Conservation (phyloP, 2,113 vertebrate genomes). For the Empidonax traillii region DNA sequence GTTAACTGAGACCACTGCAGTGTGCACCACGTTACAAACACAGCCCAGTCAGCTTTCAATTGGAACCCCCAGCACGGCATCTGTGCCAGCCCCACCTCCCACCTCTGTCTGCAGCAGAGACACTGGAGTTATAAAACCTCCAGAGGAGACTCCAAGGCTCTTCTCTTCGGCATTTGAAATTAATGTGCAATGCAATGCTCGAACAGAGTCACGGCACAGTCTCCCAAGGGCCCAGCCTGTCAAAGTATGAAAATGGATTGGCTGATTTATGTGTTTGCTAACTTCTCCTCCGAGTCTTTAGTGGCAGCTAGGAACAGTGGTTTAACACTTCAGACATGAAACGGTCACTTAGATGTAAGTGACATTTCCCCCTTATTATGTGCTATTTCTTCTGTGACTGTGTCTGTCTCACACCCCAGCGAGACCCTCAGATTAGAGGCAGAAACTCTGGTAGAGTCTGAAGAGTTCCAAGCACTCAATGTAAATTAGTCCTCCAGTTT, state of each 20-base stretch:
- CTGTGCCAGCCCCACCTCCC: background rate
- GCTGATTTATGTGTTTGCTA: slow-evolving; percentile 25
- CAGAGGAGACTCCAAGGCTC: background rate
- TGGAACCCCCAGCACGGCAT: background rate
- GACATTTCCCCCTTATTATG: background rate
- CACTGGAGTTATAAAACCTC: background rate
- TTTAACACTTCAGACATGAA: slow-evolving; percentile 11
- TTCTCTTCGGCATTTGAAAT: background rate
- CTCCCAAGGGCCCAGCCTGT: background rate
- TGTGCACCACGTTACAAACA: accelerated
- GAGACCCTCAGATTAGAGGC: background rate
- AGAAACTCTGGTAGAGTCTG: background rate
- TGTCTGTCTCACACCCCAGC: background rate
- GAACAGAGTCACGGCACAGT: background rate
- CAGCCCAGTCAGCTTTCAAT: background rate
- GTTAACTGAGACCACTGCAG: background rate
- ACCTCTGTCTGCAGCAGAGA: background rate
- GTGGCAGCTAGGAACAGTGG: background rate
- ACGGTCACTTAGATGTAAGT: background rate
- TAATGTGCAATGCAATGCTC: background rate
- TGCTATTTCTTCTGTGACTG: background rate
- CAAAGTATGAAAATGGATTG: slow-evolving; percentile 30
- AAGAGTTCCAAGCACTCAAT: background rate
- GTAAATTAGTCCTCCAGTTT: background rate
- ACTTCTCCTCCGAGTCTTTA: slow-evolving; percentile 5